A percentile compares a stretch with the other conserved stretches of the same genome.
phyloP scores from a whole-genome alignment of 2,113 vertebrate genomes.

The Otocyon megalotis region DNA sequence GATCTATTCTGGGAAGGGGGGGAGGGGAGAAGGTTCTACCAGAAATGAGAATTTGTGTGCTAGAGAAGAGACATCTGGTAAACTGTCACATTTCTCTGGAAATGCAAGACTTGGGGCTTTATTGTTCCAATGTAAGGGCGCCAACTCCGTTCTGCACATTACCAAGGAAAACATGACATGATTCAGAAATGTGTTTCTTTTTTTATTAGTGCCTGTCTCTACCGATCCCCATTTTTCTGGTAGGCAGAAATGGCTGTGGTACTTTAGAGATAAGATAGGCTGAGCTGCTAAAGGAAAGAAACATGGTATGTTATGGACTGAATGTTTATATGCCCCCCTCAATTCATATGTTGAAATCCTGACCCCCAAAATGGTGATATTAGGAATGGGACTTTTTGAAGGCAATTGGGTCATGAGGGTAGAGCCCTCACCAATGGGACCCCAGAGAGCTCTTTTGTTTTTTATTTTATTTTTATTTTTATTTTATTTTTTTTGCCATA shows the following conservation, averaged over 20 bases:
- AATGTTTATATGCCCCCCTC: neutral
- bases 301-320: neutral
- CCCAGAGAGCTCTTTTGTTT: neutral
- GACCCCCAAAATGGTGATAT: neutral
- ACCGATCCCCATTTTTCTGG: neutral
- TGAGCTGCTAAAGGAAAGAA: slow-evolving; percentile 8
- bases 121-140: neutral
- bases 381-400: neutral
- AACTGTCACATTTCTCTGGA: neutral
- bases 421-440: neutral
- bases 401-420: neutral
- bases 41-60: neutral
- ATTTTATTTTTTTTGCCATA: neutral
- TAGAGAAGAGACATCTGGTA: neutral
- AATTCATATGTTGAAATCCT: neutral
- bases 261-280: neutral
- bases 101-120: neutral
- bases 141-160: neutral
- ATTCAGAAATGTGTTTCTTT: neutral
- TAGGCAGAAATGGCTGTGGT: neutral
- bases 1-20: neutral
- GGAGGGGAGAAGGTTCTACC: neutral
- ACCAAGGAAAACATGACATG: neutral
- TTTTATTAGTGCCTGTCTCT: neutral
- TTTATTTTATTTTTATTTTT: neutral